Conservation (phyloP, 2,888 invertebrate species). For the Itoplectis maculator region DNA sequence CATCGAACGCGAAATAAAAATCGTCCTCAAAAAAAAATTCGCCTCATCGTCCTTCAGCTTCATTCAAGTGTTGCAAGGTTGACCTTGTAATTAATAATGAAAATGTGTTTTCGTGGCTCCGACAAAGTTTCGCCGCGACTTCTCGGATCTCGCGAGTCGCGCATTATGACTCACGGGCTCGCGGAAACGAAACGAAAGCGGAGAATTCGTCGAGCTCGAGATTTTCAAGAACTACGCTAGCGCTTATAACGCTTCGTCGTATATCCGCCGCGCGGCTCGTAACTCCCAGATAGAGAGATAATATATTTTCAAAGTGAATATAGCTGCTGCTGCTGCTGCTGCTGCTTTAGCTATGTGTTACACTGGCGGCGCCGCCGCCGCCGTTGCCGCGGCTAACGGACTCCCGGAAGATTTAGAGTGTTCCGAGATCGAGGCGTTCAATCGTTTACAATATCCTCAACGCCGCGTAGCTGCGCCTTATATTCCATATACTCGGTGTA, state of each 20-base stretch:
- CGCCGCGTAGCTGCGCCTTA: slow-evolving; percentile 15
- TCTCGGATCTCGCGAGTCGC: neutral
- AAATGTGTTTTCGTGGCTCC: neutral
- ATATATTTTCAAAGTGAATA: slow-evolving; percentile 60
- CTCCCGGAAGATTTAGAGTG: slow-evolving; percentile 40
- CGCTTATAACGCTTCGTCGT: slow-evolving; percentile 49
- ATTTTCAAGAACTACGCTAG: slow-evolving; percentile 45
- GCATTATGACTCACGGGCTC: slow-evolving; percentile 37
- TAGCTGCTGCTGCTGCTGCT: slow-evolving; percentile 8
- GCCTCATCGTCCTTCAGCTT: neutral
- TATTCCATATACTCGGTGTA: neutral
- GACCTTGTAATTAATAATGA: no score
- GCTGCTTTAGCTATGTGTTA: slow-evolving; percentile 29
- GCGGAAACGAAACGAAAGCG: no score
- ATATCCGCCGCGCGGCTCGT: slow-evolving; percentile 50
- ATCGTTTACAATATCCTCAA: slow-evolving; percentile 56
- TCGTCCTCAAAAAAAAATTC: neutral
- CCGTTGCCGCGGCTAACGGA: slow-evolving; percentile 42
- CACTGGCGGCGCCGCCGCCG: slow-evolving; percentile 31
- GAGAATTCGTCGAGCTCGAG: slow-evolving; percentile 43
- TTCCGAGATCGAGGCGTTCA: slow-evolving; percentile 47
- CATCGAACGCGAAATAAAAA: neutral
- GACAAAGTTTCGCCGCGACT: slow-evolving; percentile 7
- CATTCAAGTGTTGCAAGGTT: neutral
- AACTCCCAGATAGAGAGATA: slow-evolving; percentile 60